These are phyloP conservation scores for Nesospiza acunhae DNA, from an alignment of 2,113 vertebrate species.

Conservation along the genomic window DNA sequence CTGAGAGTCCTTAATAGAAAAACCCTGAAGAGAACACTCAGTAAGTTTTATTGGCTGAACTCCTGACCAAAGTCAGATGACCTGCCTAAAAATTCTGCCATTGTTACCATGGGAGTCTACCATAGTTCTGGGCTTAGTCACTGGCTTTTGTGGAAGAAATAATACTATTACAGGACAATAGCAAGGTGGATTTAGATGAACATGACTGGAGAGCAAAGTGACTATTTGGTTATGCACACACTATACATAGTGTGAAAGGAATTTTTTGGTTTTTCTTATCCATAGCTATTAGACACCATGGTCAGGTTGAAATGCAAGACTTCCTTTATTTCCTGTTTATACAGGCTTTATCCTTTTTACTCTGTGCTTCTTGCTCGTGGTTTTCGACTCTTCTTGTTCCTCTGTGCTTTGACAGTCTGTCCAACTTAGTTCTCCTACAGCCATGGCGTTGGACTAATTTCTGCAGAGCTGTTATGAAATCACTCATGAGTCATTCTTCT, in stretches of 20 bases:
- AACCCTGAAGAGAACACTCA: neutral
- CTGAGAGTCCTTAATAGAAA: neutral
- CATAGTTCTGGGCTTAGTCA: neutral
- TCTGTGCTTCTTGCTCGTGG: neutral
- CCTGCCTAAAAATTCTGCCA: neutral
- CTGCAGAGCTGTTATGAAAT: neutral
- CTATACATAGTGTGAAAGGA: neutral
- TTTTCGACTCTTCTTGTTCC: neutral
- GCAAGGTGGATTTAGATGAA: neutral
- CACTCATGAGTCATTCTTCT: constrained; percentile 10
- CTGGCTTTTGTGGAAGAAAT: neutral
- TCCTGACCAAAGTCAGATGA: neutral
- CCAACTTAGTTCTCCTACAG: neutral
- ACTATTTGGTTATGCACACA: neutral
- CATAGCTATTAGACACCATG: neutral
- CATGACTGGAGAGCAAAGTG: neutral
- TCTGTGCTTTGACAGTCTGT: neutral
- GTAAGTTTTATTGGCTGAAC: neutral
- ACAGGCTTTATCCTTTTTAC: neutral
- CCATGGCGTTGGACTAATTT: neutral
- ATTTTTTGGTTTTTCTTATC: constrained; percentile 16
- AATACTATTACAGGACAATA: neutral
- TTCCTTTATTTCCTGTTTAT: constrained; percentile 52
- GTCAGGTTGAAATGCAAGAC: constrained; percentile 24
- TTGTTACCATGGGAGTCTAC: neutral